Evolutionary conservation across 1,140 invertebrate genomes (phyloP).

Genomic region (Pachypeltis micranthus): DNA sequence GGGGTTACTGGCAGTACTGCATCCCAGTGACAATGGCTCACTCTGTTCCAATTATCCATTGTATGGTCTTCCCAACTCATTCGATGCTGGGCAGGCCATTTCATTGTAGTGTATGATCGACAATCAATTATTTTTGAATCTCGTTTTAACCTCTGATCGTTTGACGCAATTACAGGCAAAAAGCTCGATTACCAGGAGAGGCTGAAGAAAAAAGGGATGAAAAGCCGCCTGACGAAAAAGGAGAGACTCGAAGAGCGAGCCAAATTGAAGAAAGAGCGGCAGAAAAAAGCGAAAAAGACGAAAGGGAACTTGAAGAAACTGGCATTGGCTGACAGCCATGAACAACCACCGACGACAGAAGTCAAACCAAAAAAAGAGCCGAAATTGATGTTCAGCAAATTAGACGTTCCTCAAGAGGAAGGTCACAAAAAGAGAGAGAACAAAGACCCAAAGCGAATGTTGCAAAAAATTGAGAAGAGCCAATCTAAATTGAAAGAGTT

Average conservation of each 20-base stretch:
- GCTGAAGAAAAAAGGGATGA: slow-evolving; percentile 18
- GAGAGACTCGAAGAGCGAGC: slow-evolving; percentile 13
- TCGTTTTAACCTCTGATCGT: no score
- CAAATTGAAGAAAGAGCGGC: slow-evolving; percentile 12
- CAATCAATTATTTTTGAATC: no score
- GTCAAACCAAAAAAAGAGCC: not conserved
- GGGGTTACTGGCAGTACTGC: no score
- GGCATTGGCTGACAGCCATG: not conserved
- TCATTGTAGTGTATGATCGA: no score
- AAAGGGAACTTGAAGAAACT: slow-evolving; percentile 8
- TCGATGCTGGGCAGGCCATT: not conserved
- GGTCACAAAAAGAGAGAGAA: not conserved
- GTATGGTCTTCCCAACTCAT: no score
- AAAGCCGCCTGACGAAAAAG: slow-evolving; percentile 18
- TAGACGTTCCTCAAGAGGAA: slow-evolving; percentile 7
- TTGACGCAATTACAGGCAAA: slow-evolving; percentile 13
- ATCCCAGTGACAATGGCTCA: no score
- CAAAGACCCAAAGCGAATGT: slow-evolving; percentile 12
- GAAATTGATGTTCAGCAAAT: slow-evolving; percentile 18
- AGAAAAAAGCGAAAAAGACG: slow-evolving; percentile 11
- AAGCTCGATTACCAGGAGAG: slow-evolving; percentile 12
- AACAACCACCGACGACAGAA: not conserved
- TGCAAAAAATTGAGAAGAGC: slow-evolving; percentile 19
- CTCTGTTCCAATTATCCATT: no score
- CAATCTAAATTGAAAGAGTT: slow-evolving; percentile 13